A percentile compares a stretch with the other conserved stretches of the same genome.
Conservation (phyloP, 2,888 invertebrate species). For the Lochmaea capreae region DNA sequence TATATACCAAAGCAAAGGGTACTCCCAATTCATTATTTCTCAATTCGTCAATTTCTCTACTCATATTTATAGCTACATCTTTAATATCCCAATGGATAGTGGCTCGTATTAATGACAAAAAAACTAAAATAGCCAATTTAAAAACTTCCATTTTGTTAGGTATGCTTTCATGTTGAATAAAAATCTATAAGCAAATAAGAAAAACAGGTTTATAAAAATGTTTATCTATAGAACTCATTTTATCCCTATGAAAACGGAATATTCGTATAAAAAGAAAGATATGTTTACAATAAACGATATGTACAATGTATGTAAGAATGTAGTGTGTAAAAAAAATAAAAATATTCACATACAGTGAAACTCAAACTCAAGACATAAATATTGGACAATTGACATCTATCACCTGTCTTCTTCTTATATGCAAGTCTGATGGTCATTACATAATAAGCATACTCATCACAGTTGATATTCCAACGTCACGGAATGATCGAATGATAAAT, state of each 20-base stretch:
- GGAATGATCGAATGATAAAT: too few species aligned
- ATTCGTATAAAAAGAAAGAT: neutral
- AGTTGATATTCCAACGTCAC: too few species aligned
- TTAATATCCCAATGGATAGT: conserved; percentile 48
- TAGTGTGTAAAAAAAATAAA: too few species aligned
- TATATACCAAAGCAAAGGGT: conserved; percentile 58
- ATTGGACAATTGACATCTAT: too few species aligned
- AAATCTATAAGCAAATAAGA: conserved; percentile 14
- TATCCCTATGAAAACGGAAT: neutral
- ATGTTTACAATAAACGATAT: conserved; percentile 25
- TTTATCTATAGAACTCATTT: conserved; percentile 9
- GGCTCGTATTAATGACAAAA: conserved; percentile 32
- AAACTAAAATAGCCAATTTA: conserved; percentile 31
- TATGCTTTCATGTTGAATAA: conserved; percentile 37
- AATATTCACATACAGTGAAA: too few species aligned
- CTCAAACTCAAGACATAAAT: too few species aligned
- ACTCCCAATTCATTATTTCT: conserved; percentile 61
- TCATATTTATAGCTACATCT: conserved; percentile 53
- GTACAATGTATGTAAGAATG: neutral
- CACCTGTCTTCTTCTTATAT: too few species aligned
- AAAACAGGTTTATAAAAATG: conserved; percentile 13
- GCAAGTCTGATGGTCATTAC: too few species aligned
- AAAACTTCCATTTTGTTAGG: conserved; percentile 36
- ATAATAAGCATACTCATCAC: too few species aligned
- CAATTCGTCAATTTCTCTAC: conserved; percentile 55